Base-by-base conservation (phyloP, 2,888 invertebrate genomes). In the Spodoptera picta region DNA sequence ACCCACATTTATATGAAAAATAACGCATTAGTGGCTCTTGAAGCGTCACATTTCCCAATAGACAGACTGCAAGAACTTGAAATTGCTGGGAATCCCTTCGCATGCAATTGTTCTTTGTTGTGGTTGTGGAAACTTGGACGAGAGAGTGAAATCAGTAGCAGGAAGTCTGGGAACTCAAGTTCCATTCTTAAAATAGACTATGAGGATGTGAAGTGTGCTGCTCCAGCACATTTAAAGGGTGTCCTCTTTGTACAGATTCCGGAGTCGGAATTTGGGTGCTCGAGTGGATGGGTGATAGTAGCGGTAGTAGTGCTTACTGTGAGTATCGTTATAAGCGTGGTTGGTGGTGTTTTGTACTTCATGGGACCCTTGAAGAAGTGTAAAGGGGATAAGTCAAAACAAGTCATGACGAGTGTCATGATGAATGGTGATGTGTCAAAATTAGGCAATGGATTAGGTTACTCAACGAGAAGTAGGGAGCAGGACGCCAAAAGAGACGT, bases 71-170 rank as follows among this genome's bases (percentile, higher is more conserved):
- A 96, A 83, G 96, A 96, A 65, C 93, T 98, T 42, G 96, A 96
- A 75, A 95, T 98, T 57, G 97, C 97, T 42, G 97, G 97, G 41
- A 98, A 98, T 92, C 98, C 98, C 0, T 95, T 98, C 71, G 95
- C 96, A 66, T 98, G 98, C 91, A 98, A 98, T 90, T 98, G 98
- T 86, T 98, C 98, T 55, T 92, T 98, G 65, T 95, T 97, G 69
- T 98, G 98, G 98, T 92, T 98, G 48, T 98, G 98, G 97, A 96
- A 96, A 83, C 94, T 98, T 50, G 92, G 91, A 27, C 89, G 87
- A 70, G 93, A 93, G 65, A 92, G 92, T 81, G 92, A 93, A 83
- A 83, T 89, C 6, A 92, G 85, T 60, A 89, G 82, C 65, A 92
- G 86, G 67, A 91, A 88, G 65, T 86, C 88, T 60, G 89, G 87